phyloP scores from a whole-genome alignment of 2,888 invertebrate species.

The Acronicta psi region DNA sequence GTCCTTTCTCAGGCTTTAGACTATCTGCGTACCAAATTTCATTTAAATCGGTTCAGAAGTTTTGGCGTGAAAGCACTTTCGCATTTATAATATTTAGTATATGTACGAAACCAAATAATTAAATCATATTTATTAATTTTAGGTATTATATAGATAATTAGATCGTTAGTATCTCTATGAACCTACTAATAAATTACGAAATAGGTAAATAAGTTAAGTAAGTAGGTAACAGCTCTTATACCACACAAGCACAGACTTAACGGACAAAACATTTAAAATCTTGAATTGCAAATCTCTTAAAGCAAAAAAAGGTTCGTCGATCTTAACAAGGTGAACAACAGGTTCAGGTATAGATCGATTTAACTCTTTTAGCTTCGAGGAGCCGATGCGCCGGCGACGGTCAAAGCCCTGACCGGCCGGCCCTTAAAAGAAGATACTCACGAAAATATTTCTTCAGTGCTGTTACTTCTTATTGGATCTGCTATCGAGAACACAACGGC shows the following conservation, averaged over 20 bases:
- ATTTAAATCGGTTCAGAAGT: too few relatives aligned
- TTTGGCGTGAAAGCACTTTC: too few relatives aligned
- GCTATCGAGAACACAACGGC: constrained; percentile 63
- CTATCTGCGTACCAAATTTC: too few relatives aligned
- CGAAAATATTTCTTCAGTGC: constrained; percentile 77
- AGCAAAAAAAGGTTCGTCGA: constrained; percentile 71
- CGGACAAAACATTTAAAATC: constrained; percentile 34
- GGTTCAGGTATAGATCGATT: constrained; percentile 73
- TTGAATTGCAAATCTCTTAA: constrained; percentile 59
- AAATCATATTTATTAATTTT: too few relatives aligned
- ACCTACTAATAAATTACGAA: too few relatives aligned
- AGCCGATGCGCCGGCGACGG: constrained; percentile 60
- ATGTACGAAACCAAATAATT: too few relatives aligned
- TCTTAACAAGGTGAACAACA: constrained; percentile 77
- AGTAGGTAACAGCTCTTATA: too few relatives aligned
- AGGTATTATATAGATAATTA: too few relatives aligned
- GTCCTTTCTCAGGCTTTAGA: too few relatives aligned
- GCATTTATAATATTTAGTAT: too few relatives aligned
- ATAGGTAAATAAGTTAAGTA: not conserved
- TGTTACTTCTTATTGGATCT: constrained; percentile 54
- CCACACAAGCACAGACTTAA: constrained; percentile 10
- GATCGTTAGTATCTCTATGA: too few relatives aligned
- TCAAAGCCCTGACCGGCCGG: constrained; percentile 69
- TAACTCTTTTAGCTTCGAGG: constrained; percentile 68
- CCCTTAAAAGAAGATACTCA: constrained; percentile 68